phyloP scores from a whole-genome alignment of 2,888 invertebrate species.

The Drosophila yooni region DNA sequence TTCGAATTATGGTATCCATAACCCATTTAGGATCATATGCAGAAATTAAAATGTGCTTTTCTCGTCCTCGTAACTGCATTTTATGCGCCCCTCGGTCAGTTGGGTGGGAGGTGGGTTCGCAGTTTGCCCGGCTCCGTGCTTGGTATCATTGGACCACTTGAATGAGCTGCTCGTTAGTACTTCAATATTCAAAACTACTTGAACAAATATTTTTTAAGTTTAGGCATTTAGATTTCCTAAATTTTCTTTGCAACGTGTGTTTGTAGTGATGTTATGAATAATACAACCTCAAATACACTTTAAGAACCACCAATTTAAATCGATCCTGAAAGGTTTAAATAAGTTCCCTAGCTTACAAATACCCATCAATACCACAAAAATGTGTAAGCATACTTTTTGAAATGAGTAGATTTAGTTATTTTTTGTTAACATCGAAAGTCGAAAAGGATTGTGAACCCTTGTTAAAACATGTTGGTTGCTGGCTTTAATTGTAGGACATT shows the following conservation, averaged over 20 bases:
- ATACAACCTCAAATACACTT: background rate
- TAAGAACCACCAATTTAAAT: background rate
- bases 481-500: background rate
- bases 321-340: background rate
- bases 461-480: background rate
- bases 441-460: no score
- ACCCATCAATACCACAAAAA: background rate
- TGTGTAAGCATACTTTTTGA: background rate
- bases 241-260: fast-evolving
- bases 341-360: background rate
- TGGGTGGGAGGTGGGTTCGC: no score
- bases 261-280: background rate
- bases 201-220: no score
- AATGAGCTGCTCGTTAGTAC: no score
- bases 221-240: background rate
- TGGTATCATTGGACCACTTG: no score
- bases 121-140: no score
- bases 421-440: background rate
- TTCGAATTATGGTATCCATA: no score
- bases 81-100: no score
- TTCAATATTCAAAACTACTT: no score
- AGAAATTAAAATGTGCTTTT: no score
- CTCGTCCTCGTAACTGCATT: no score
- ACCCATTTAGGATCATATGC: no score
- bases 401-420: background rate